phyloP scores from a whole-genome alignment of 2,797 vertebrate genomes.

The Podargus strigoides region DNA sequence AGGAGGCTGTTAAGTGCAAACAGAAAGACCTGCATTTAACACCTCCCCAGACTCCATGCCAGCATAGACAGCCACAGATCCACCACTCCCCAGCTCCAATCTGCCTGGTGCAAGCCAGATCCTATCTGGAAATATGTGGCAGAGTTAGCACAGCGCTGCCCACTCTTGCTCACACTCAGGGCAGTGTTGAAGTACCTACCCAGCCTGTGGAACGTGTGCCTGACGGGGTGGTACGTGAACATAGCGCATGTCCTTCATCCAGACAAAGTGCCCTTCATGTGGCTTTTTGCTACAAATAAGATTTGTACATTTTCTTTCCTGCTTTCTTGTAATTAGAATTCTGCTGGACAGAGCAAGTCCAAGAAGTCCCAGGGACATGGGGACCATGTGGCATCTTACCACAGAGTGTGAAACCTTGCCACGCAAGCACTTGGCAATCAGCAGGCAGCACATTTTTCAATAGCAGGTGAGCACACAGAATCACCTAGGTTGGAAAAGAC shows the following conservation, averaged over 20 bases:
- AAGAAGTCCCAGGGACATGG: neutral
- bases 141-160: accelerated
- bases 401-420: neutral
- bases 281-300: neutral
- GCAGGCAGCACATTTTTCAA: neutral
- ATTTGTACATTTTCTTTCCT: neutral
- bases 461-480: neutral
- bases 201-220: accelerated
- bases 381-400: neutral
- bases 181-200: accelerated
- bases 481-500: too few relatives aligned
- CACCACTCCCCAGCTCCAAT: neutral
- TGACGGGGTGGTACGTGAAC: accelerated
- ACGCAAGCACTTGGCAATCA: accelerated
- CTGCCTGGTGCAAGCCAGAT: neutral
- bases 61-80: neutral
- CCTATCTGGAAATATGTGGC: accelerated
- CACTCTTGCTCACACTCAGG: accelerated
- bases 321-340: neutral
- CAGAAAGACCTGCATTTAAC: neutral
- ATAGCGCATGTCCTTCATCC: neutral
- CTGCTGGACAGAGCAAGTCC: neutral
- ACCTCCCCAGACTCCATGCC: neutral
- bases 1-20: neutral
- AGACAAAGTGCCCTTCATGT: accelerated